Evolutionary conservation across 2,888 invertebrate species (phyloP).

Genomic region (Epinotia ramella): DNA sequence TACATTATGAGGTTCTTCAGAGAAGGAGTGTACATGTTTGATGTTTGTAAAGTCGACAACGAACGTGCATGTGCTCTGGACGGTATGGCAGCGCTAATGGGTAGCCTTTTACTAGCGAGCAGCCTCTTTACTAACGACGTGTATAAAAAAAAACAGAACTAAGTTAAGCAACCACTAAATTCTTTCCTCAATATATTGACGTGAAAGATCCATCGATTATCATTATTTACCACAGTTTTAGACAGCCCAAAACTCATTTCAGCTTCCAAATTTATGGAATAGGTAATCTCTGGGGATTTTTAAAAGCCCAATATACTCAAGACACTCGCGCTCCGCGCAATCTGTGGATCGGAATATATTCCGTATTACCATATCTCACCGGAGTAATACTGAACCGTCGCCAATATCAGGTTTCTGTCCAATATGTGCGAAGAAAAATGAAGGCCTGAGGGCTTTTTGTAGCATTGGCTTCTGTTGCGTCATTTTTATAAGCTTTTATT

Average conservation of each 20-base stretch:
- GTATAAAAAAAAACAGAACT: not conserved
- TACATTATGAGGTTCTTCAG: no score
- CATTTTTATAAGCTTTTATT: not conserved
- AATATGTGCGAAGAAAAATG: slow-evolving; percentile 36
- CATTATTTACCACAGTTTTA: slow-evolving; percentile 4
- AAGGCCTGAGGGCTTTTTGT: not conserved
- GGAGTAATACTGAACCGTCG: slow-evolving; percentile 30
- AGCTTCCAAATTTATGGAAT: slow-evolving; percentile 13
- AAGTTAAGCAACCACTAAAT: not conserved
- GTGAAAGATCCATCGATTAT: no score
- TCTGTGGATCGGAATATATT: slow-evolving; percentile 31
- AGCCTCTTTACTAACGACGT: no score
- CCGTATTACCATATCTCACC: slow-evolving; percentile 40
- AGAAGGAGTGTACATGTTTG: no score
- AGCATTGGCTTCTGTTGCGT: not conserved
- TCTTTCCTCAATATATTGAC: not conserved
- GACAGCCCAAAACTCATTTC: slow-evolving; percentile 17
- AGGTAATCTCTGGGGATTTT: slow-evolving; percentile 41
- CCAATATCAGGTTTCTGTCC: slow-evolving; percentile 34
- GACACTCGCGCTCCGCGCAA: slow-evolving; percentile 20
- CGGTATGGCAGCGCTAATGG: no score
- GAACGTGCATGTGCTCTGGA: no score
- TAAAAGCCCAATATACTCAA: slow-evolving; percentile 41
- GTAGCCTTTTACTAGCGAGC: no score
- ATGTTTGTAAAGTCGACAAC: no score